phyloP scores from a whole-genome alignment of 2,113 vertebrate genomes.

The Cariama cristata region DNA sequence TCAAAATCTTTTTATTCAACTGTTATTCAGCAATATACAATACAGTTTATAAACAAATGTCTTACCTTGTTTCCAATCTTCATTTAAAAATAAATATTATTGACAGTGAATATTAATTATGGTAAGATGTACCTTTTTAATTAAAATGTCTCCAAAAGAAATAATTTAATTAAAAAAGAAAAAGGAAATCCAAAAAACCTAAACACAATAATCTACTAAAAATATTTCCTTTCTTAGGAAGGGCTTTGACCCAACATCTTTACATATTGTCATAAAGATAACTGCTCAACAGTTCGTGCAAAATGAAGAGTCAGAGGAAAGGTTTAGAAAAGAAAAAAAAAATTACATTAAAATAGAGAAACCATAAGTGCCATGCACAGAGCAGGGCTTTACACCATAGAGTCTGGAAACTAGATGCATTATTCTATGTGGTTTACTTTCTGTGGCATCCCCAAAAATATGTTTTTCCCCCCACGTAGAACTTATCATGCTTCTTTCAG shows the following conservation, averaged over 20 bases:
- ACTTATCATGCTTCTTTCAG: slow-evolving; percentile 83
- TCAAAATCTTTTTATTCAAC: slow-evolving; percentile 90
- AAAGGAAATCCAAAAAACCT: slow-evolving; percentile 65
- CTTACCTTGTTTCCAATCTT: slow-evolving; percentile 88
- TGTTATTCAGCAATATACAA: slow-evolving; percentile 90
- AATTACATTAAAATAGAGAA: slow-evolving; percentile 71
- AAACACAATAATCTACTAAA: slow-evolving; percentile 82
- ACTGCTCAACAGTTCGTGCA: slow-evolving; percentile 83
- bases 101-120: slow-evolving; percentile 88
- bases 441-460: slow-evolving; percentile 79
- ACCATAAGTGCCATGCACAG: slow-evolving; percentile 75
- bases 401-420: slow-evolving; percentile 81
- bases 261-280: slow-evolving; percentile 77
- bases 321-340: slow-evolving; percentile 73
- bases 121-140: slow-evolving; percentile 84
- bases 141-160: slow-evolving; percentile 83
- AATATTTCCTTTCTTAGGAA: slow-evolving; percentile 82
- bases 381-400: slow-evolving; percentile 75
- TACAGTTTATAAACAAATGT: slow-evolving; percentile 90
- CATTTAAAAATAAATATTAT: slow-evolving; percentile 98
- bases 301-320: slow-evolving; percentile 74
- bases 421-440: slow-evolving; percentile 75
- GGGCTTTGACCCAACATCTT: slow-evolving; percentile 74
- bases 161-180: slow-evolving; percentile 82
- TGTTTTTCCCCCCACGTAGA: slow-evolving; percentile 67